phyloP scores from a whole-genome alignment of 2,888 invertebrate genomes.

The Zhuqinia jingwanae region DNA sequence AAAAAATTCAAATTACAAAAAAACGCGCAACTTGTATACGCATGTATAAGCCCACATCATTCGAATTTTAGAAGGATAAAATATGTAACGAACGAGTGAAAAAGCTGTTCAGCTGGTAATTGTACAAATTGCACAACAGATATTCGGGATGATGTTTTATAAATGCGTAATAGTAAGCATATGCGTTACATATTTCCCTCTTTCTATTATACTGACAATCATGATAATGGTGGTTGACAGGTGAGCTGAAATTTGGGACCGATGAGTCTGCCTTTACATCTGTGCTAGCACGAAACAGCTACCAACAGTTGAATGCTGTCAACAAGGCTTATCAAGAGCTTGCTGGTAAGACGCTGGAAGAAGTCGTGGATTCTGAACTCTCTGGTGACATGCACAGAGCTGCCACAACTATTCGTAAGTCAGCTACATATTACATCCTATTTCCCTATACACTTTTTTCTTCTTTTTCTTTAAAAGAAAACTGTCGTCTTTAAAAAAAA shows the following conservation, averaged over 20 bases:
- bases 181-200: too few species aligned
- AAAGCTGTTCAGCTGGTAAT: too few species aligned
- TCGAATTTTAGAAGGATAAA: too few species aligned
- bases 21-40: too few species aligned
- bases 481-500: neutral
- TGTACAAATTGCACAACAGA: too few species aligned
- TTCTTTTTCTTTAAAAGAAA: slow-evolving; percentile 30
- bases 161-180: too few species aligned
- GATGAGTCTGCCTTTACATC: slow-evolving; percentile 81
- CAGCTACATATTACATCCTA: too few species aligned
- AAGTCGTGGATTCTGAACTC: slow-evolving; percentile 76
- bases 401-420: slow-evolving; percentile 79
- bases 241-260: slow-evolving; percentile 80
- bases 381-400: slow-evolving; percentile 77
- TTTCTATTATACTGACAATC: slow-evolving; percentile 58
- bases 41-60: too few species aligned
- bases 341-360: slow-evolving; percentile 76
- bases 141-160: too few species aligned
- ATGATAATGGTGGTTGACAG: slow-evolving; percentile 74
- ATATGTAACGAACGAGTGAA: too few species aligned
- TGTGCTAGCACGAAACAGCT: slow-evolving; percentile 81
- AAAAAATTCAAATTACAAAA: too few species aligned
- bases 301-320: slow-evolving; percentile 80
- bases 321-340: slow-evolving; percentile 75
- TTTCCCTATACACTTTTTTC: slow-evolving; percentile 27